These are phyloP conservation scores for Tenodera sinensis DNA, from an alignment of 2,888 invertebrate genomes.

Conservation along the genomic window DNA sequence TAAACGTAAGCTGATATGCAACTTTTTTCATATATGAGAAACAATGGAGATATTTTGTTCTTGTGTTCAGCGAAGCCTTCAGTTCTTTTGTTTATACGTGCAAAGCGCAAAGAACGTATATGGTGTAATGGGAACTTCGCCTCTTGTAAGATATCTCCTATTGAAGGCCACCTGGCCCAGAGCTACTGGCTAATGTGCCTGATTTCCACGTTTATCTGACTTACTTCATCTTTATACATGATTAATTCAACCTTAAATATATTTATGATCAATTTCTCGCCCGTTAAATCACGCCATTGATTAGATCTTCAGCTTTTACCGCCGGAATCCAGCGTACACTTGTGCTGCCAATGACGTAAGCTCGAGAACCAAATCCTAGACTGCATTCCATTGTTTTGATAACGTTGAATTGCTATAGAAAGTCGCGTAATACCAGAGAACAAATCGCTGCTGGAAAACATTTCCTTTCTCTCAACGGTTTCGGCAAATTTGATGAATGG, in stretches of 20 bases:
- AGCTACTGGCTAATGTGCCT: not conserved
- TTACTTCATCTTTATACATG: not conserved
- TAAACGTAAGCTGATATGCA: too few species aligned
- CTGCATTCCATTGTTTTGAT: not conserved
- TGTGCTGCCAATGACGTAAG: not conserved
- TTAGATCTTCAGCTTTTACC: not conserved
- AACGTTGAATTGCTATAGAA: not conserved
- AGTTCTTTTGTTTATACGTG: too few species aligned
- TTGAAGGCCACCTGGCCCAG: not conserved
- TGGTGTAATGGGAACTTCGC: too few species aligned
- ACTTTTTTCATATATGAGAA: too few species aligned
- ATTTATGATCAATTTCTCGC: not conserved
- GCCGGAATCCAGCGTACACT: not conserved
- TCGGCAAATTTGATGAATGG: not conserved
- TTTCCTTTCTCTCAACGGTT: not conserved
- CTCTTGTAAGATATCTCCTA: too few species aligned
- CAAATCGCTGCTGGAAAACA: not conserved
- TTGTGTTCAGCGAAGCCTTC: too few species aligned
- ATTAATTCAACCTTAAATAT: not conserved
- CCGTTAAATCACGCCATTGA: not conserved
- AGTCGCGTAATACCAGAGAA: not conserved
- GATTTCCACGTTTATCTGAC: not conserved
- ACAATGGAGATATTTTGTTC: too few species aligned
- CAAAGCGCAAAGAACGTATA: too few species aligned
- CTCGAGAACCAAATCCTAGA: not conserved